Base-by-base conservation (phyloP, 2,888 invertebrate species). In the Cerastis rubricosa region DNA sequence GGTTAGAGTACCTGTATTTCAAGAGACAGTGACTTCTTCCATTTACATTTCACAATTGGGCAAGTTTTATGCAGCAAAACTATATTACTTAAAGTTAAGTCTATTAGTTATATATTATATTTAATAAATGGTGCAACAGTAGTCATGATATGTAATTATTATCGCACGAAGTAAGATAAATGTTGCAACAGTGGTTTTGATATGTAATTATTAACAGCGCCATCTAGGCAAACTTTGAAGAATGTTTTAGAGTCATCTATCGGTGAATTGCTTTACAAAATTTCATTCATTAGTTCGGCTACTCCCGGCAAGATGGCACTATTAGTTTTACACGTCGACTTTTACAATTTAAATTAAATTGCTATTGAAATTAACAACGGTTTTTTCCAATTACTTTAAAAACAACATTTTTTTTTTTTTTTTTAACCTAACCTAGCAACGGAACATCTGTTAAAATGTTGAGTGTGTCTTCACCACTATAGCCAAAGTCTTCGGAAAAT, bases 281-380 rank as follows among this genome's bases (percentile, higher is more conserved):
- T 6, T 17, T 14, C 0, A 68, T 8, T 9, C 0, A 40, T 63
- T 76, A 71, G 67, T 83, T 74, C 29, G 17, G 54, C 68, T 76
- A 71, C 51, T 83, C 3, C 6, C 11, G 45, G 54, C n/a, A 0
- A 83, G 84, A 84, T 85, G 79, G 73, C 79, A 17, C 43, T 63
- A 49, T 14, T n/a, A 19, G 49, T 54, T 17, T 14, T 19, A 0
- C 14, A 49, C 0, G 12, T 51, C 22, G 12, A 54, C 17, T 14
- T 40, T 5, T 22, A 14, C 8, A 22, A n/a, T 6, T 9, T 22
- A 17, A 12, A 12, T 54, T 1, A 57, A 40, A 5, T 22, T 0
- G 5, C 5, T 47, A 14, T 22, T 29, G 17, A 35, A 40, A 40
- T 3, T 0, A 17, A 59, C 17, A 25, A 59, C 29, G 0, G 7